Evolutionary conservation across 2,797 vertebrate genomes (phyloP).

Genomic region (Sylvia borin): DNA sequence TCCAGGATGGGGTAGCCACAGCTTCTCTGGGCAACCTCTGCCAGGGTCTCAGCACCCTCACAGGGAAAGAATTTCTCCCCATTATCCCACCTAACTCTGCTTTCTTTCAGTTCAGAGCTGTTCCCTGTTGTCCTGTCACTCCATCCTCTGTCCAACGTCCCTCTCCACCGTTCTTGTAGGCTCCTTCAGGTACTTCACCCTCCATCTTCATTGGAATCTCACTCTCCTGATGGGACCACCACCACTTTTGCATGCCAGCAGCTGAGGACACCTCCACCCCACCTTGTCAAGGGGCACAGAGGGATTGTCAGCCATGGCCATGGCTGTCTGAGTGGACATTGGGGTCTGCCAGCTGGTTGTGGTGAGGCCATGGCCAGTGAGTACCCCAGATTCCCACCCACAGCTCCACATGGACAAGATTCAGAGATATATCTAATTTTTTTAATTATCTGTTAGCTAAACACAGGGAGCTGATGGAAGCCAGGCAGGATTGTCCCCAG

Average conservation of each 20-base stretch:
- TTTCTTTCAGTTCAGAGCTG: not conserved
- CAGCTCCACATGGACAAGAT: not conserved
- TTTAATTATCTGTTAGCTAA: no score
- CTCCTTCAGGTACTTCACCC: not conserved
- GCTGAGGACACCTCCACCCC: not conserved
- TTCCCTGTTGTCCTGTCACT: accelerated
- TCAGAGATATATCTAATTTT: not conserved
- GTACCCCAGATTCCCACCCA: not conserved
- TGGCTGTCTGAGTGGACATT: accelerated
- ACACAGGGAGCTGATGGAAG: no score
- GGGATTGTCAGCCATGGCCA: accelerated
- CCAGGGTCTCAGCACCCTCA: not conserved
- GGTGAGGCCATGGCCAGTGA: accelerated
- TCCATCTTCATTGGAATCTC: not conserved
- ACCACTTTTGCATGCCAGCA: not conserved
- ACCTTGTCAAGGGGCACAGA: not conserved
- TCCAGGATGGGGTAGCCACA: not conserved
- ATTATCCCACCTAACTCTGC: not conserved
- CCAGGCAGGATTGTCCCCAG: accelerated
- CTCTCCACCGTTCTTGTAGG: not conserved
- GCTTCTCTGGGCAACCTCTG: not conserved
- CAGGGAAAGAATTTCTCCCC: not conserved
- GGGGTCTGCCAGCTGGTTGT: not conserved
- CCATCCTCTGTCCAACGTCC: not conserved
- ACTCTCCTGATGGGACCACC: not conserved